These are phyloP conservation scores for Himalopsyche japonica DNA, from an alignment of 2,888 invertebrate genomes.

Conservation along the genomic window DNA sequence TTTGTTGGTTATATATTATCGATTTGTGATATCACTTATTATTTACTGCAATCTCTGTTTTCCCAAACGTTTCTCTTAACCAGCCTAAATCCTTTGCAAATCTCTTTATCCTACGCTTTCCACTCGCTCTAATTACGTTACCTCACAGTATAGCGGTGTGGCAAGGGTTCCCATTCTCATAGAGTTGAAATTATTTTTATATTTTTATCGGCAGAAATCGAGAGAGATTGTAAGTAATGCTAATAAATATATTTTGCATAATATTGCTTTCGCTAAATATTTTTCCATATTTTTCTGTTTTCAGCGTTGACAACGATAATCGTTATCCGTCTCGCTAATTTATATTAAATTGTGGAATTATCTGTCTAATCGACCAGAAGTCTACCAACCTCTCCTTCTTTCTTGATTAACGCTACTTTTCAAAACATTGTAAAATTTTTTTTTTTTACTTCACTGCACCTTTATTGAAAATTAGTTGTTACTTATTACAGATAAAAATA, in stretches of 20 bases:
- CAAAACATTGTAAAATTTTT: no score
- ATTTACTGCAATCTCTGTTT: neutral
- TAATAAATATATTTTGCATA: conserved; percentile 29
- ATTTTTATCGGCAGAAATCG: neutral
- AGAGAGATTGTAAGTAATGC: conserved; percentile 20
- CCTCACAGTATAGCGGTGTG: neutral
- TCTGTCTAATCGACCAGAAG: no score
- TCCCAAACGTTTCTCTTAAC: neutral
- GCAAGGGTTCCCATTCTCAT: neutral
- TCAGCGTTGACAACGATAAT: no score
- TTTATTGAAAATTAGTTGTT: no score
- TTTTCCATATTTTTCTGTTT: conserved; percentile 18
- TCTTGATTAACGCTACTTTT: no score
- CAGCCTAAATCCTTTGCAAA: neutral
- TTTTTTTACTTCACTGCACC: no score
- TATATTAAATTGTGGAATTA: no score
- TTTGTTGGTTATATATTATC: no score
- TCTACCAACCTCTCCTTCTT: no score
- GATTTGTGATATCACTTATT: no score
- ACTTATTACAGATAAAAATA: no score
- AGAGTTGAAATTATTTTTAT: neutral
- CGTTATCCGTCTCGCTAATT: no score
- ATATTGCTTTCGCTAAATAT: conserved; percentile 24
- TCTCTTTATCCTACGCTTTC: neutral
- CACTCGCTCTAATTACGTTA: neutral